phyloP scores from a whole-genome alignment of 2,888 invertebrate species.

The Drepana falcataria region DNA sequence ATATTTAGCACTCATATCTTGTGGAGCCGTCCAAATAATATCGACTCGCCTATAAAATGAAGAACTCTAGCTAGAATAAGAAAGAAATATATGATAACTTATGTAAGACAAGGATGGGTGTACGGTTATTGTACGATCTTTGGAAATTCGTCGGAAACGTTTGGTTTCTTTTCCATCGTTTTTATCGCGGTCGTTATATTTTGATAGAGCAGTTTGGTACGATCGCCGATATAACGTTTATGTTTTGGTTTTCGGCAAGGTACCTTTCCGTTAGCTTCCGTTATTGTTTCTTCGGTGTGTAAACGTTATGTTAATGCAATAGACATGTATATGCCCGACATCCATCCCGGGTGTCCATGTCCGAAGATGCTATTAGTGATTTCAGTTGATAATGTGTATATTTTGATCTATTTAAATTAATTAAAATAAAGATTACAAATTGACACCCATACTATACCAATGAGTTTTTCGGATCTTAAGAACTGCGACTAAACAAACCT shows the following conservation, averaged over 20 bases:
- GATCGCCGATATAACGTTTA: slow-evolving; percentile 75
- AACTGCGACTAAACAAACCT: too few relatives aligned
- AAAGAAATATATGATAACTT: slow-evolving; percentile 41
- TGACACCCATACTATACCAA: too few relatives aligned
- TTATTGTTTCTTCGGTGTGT: slow-evolving; percentile 34
- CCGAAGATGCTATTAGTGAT: too few relatives aligned
- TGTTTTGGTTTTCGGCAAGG: slow-evolving; percentile 64
- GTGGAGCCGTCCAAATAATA: slow-evolving; percentile 69
- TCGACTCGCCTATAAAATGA: slow-evolving; percentile 71
- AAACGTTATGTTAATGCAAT: slow-evolving; percentile 21
- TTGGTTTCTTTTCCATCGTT: slow-evolving; percentile 76
- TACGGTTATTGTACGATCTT: slow-evolving; percentile 68
- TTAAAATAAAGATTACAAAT: too few relatives aligned
- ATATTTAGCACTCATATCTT: slow-evolving; percentile 74
- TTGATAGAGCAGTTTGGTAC: slow-evolving; percentile 73
- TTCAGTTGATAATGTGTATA: too few relatives aligned
- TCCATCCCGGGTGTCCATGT: too few relatives aligned
- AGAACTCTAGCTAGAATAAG: slow-evolving; percentile 59
- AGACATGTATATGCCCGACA: too few relatives aligned
- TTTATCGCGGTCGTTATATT: slow-evolving; percentile 77
- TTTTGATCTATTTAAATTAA: too few relatives aligned
- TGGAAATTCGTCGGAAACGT: slow-evolving; percentile 70
- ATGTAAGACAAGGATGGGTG: slow-evolving; percentile 50
- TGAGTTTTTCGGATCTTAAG: too few relatives aligned
- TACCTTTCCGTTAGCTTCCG: slow-evolving; percentile 41